A percentile compares a stretch with the other conserved stretches of the same genome.
Conservation (phyloP, 2,113 vertebrate species). For the Muntiacus muntjak region DNA sequence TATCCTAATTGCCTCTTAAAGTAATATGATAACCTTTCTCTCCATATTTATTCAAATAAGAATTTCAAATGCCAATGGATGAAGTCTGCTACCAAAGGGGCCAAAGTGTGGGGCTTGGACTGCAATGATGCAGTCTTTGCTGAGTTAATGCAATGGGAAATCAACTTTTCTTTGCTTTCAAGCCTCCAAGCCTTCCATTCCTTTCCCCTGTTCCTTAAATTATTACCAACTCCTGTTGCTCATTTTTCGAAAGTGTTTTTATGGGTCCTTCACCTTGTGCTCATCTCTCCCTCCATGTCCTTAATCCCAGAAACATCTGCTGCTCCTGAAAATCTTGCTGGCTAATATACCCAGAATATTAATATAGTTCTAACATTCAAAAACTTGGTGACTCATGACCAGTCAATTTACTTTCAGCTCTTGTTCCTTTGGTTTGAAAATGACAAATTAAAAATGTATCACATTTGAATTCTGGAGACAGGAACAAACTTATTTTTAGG, state of each 20-base stretch:
- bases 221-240: neutral
- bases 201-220: neutral
- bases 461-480: neutral
- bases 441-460: slow-evolving; percentile 16
- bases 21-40: neutral
- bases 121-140: neutral
- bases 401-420: slow-evolving; percentile 44
- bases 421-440: slow-evolving; percentile 45
- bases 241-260: neutral
- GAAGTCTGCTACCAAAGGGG: neutral
- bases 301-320: slow-evolving; percentile 46
- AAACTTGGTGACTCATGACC: slow-evolving; percentile 42
- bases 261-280: neutral
- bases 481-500: neutral
- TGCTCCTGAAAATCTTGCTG: slow-evolving; percentile 14
- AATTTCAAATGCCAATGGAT: neutral
- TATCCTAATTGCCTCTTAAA: neutral
- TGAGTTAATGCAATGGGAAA: neutral
- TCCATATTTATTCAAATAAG: neutral
- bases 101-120: neutral
- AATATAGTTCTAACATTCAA: slow-evolving; percentile 43
- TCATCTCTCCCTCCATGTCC: neutral
- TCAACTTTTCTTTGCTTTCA: neutral
- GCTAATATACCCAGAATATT: slow-evolving; percentile 30
- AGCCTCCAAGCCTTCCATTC: neutral